Evolutionary conservation across 2,797 vertebrate species (phyloP).

Genomic region (Eulemur coronatus): DNA sequence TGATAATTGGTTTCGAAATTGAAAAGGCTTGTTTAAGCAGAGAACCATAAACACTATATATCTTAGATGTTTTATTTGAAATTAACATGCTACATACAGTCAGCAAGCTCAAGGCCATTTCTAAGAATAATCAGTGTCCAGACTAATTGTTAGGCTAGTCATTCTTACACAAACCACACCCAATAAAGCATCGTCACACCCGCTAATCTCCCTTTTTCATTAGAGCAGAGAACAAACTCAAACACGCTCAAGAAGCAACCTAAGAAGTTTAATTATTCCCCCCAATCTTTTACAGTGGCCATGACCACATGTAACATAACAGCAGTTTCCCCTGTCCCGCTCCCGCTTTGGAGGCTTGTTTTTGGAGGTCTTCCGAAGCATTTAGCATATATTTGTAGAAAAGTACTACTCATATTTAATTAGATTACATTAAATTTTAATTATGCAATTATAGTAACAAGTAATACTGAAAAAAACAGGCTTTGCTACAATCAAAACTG

Average conservation of each 20-base stretch:
- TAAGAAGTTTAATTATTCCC: background rate
- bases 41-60: background rate
- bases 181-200: background rate
- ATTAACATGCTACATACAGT: background rate
- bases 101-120: background rate
- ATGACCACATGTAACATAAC: background rate
- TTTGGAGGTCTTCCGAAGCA: background rate
- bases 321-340: background rate
- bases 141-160: background rate
- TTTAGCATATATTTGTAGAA: background rate
- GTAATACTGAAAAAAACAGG: conserved; percentile 9
- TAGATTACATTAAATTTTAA: background rate
- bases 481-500: background rate
- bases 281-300: background rate
- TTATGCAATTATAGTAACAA: conserved; percentile 18
- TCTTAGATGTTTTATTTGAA: background rate
- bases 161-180: background rate
- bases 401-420: conserved; percentile 4
- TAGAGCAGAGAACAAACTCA: background rate
- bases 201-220: background rate
- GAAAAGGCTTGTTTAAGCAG: background rate
- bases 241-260: background rate
- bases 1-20: background rate
- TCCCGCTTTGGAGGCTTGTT: background rate
- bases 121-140: background rate